A percentile compares a stretch with the other conserved stretches of the same genome.
Conservation (phyloP, 2,113 vertebrate species). For the Merops nubicus region DNA sequence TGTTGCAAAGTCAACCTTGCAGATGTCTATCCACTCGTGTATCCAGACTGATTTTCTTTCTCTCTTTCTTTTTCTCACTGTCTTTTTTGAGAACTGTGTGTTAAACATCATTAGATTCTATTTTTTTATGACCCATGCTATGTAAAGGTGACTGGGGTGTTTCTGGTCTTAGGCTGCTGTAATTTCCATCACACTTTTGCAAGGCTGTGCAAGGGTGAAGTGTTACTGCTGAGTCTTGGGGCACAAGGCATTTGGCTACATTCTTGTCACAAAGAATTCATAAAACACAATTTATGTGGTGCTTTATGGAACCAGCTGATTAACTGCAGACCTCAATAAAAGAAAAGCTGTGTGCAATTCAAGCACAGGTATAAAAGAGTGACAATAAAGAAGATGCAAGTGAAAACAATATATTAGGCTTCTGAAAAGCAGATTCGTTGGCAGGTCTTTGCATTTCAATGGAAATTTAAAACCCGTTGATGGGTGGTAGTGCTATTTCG, state of each 20-base stretch:
- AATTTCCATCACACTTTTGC: neutral
- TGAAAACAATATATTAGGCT: slow-evolving; percentile 33
- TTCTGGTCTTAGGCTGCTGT: neutral
- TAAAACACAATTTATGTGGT: slow-evolving; percentile 17
- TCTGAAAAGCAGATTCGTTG: slow-evolving; percentile 13
- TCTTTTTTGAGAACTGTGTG: neutral
- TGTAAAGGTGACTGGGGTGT: neutral
- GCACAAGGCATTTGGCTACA: neutral
- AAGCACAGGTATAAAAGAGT: slow-evolving; percentile 12
- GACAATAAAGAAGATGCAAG: slow-evolving; percentile 27
- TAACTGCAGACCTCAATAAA: slow-evolving; percentile 31
- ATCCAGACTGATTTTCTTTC: neutral
- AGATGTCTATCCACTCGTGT: neutral
- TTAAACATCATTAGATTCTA: neutral
- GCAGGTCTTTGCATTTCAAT: neutral
- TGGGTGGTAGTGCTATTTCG: neutral
- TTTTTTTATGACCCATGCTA: neutral
- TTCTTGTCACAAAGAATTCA: slow-evolving; percentile 18
- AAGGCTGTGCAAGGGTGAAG: neutral
- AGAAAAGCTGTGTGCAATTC: neutral
- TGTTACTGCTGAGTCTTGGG: neutral
- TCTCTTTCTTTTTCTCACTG: neutral
- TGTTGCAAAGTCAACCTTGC: neutral
- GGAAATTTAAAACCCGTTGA: neutral
- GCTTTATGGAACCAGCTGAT: slow-evolving; percentile 39